Conservation (phyloP, 2,888 invertebrate species). For the Cantharis lateralis region DNA sequence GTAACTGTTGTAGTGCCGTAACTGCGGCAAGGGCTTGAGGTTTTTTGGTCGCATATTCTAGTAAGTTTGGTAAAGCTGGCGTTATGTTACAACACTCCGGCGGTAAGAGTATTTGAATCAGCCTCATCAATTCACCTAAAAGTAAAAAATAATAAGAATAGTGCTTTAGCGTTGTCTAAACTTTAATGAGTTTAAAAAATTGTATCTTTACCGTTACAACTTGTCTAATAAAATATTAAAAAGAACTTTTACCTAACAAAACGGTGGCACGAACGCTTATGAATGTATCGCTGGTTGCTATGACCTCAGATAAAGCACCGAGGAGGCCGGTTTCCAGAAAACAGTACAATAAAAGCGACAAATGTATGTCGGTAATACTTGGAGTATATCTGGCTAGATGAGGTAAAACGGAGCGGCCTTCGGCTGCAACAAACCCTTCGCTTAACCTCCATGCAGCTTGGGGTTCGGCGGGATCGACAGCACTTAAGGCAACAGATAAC, state of each 20-base stretch:
- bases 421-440: slow-evolving; percentile 94
- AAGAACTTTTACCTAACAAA: slow-evolving; percentile 65
- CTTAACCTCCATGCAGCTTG: slow-evolving; percentile 86
- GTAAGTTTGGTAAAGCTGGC: slow-evolving; percentile 81
- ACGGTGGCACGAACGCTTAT: slow-evolving; percentile 92
- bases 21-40: slow-evolving; percentile 84
- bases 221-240: no score
- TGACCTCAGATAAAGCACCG: slow-evolving; percentile 89
- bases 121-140: slow-evolving; percentile 80
- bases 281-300: slow-evolving; percentile 85
- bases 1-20: slow-evolving; percentile 76
- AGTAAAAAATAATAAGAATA: not conserved
- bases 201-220: no score
- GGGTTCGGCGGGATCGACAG: slow-evolving; percentile 85
- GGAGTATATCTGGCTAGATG: slow-evolving; percentile 84
- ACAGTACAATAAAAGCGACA: slow-evolving; percentile 84
- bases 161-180: no score
- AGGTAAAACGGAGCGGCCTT: slow-evolving; percentile 84
- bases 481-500: slow-evolving; percentile 83
- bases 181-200: no score
- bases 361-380: slow-evolving; percentile 89
- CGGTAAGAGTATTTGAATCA: slow-evolving; percentile 85
- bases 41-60: slow-evolving; percentile 78
- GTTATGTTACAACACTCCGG: slow-evolving; percentile 83
- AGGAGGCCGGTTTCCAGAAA: slow-evolving; percentile 86